Evolutionary conservation across 2,888 invertebrate genomes (phyloP).

Genomic region (Cosmorhoe ocellata): DNA sequence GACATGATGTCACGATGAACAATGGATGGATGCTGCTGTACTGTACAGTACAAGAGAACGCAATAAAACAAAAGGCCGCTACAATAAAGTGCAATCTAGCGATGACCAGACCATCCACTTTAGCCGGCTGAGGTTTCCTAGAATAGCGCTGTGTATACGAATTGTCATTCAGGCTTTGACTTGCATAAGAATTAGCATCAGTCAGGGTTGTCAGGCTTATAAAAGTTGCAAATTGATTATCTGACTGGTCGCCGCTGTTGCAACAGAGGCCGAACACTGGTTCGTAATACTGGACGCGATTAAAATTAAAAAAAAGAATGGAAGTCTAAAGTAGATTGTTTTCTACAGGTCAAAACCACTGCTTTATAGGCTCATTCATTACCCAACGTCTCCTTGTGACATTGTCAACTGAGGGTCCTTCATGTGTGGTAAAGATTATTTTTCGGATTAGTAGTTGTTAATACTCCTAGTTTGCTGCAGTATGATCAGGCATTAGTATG

Average conservation of each 20-base stretch:
- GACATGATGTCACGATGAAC: constrained; percentile 9
- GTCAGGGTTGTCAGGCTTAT: constrained; percentile 44
- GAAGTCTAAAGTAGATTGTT: too few relatives aligned
- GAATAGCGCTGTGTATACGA: constrained; percentile 26
- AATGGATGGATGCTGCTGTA: constrained; percentile 5
- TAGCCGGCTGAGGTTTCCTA: constrained; percentile 31
- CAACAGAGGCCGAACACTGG: constrained; percentile 1
- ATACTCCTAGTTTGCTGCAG: constrained; percentile 41
- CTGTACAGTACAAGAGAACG: constrained; percentile 15
- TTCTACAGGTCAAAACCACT: too few relatives aligned
- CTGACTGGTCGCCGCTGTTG: constrained; percentile 45
- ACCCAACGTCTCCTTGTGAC: too few relatives aligned
- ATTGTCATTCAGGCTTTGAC: constrained; percentile 38
- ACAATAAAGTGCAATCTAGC: constrained; percentile 25
- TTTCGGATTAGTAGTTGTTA: constrained; percentile 19
- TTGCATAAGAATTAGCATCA: constrained; percentile 40
- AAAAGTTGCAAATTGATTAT: constrained; percentile 55
- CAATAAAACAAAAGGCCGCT: constrained; percentile 18
- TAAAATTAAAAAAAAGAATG: too few relatives aligned
- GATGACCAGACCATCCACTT: constrained; percentile 24
- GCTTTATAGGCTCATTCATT: too few relatives aligned
- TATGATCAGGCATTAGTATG: constrained; percentile 70
- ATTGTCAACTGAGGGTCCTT: too few relatives aligned
- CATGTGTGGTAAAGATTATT: too few relatives aligned
- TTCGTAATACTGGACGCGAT: too few relatives aligned